phyloP scores from a whole-genome alignment of 2,797 vertebrate species.

The Crypturellus tataupa region DNA sequence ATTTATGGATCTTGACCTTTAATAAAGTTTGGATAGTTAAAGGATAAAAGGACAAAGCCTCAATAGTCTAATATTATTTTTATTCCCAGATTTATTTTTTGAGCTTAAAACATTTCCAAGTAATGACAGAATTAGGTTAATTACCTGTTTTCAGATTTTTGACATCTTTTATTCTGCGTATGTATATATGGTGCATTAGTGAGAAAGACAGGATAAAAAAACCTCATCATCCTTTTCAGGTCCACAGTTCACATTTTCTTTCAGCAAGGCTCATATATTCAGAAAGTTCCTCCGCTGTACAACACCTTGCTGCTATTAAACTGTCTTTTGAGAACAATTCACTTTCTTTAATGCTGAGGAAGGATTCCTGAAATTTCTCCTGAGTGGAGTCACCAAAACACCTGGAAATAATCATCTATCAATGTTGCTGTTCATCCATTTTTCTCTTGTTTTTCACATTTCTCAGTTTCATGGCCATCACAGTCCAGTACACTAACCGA shows the following conservation, averaged over 20 bases:
- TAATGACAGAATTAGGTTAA: not conserved
- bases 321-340: not conserved
- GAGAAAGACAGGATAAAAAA: not conserved
- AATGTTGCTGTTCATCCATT: not conserved
- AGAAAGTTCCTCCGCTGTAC: not conserved
- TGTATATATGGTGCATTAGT: not conserved
- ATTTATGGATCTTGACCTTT: not conserved
- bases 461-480: not conserved
- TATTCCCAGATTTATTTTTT: not conserved
- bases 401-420: not conserved
- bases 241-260: not conserved
- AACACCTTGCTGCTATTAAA: not conserved
- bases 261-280: not conserved
- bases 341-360: not conserved
- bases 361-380: not conserved
- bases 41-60: not conserved
- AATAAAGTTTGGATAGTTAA: not conserved
- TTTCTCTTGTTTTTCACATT: not conserved
- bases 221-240: not conserved
- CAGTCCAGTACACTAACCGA: not conserved
- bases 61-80: not conserved
- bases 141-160: constrained; percentile 5
- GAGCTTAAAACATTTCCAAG: not conserved
- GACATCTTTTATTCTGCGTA: not conserved
- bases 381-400: not conserved